Conservation (phyloP, 2,888 invertebrate species). For the Bruchidius siliquastri region DNA sequence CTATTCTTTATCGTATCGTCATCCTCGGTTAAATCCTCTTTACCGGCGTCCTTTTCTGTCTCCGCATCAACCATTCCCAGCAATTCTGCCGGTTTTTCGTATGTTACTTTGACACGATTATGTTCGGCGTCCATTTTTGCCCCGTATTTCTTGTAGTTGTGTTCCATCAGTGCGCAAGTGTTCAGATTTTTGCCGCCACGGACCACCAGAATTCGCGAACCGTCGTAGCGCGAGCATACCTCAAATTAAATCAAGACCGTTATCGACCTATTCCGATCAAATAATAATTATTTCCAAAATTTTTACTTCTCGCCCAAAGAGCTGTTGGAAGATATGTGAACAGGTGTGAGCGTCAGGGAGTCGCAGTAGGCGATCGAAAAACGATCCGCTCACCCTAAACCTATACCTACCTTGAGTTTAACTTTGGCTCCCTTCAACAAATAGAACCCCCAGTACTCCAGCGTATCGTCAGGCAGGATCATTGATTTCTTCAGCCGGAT, state of each 20-base stretch:
- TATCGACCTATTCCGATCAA: not conserved
- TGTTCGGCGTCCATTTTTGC: slow-evolving; percentile 58
- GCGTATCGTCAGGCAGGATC: slow-evolving; percentile 75
- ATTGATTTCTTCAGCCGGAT: slow-evolving; percentile 76
- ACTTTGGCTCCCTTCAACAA: slow-evolving; percentile 74
- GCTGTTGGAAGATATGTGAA: no score
- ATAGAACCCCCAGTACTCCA: slow-evolving; percentile 88
- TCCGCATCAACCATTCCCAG: slow-evolving; percentile 34
- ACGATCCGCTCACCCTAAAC: no score
- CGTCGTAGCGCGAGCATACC: slow-evolving; percentile 74
- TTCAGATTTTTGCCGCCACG: slow-evolving; percentile 72
- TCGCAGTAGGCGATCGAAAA: no score
- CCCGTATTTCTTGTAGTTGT: slow-evolving; percentile 60
- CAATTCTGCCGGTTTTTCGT: slow-evolving; percentile 55
- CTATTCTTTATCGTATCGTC: slow-evolving; percentile 20
- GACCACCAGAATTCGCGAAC: slow-evolving; percentile 75
- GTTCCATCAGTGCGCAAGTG: slow-evolving; percentile 73
- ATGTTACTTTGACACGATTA: slow-evolving; percentile 51
- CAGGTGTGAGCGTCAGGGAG: no score
- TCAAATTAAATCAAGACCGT: slow-evolving; percentile 5
- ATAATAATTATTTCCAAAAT: no score
- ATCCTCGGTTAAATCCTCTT: slow-evolving; percentile 27
- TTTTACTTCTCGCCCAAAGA: no score
- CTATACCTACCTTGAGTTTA: slow-evolving; percentile 52
- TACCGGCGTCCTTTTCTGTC: slow-evolving; percentile 24